phyloP scores from a whole-genome alignment of 2,113 vertebrate genomes.

The Aegotheles bennettii region DNA sequence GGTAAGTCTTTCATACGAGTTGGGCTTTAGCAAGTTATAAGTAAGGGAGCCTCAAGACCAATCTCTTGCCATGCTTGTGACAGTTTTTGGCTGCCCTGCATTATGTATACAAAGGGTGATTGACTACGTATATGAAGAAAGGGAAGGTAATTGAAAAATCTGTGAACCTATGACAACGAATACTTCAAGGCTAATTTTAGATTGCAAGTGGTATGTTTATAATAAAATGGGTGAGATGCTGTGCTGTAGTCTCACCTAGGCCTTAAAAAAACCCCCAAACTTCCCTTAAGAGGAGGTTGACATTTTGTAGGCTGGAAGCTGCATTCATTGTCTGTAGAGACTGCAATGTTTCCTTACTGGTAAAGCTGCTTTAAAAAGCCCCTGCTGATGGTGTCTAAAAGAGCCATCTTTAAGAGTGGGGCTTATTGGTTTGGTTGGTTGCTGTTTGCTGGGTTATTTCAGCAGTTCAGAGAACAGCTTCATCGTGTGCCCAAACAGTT shows the following conservation, averaged over 20 bases:
- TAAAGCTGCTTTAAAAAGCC: background rate
- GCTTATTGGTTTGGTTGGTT: background rate
- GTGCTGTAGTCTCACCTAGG: background rate
- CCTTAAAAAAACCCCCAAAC: background rate
- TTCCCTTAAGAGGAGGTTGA: background rate
- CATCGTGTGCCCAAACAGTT: background rate
- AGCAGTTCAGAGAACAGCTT: background rate
- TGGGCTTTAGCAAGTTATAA: background rate
- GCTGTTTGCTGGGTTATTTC: background rate
- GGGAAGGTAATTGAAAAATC: background rate
- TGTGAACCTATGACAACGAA: background rate
- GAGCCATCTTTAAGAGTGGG: background rate
- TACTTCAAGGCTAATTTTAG: background rate
- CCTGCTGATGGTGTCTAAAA: background rate
- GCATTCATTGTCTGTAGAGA: too few relatives aligned
- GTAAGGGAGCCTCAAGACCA: background rate
- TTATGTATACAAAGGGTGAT: background rate
- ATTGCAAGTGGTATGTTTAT: background rate
- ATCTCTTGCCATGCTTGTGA: background rate
- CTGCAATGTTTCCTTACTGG: background rate
- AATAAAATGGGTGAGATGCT: background rate
- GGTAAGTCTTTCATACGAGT: background rate
- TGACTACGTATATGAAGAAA: background rate
- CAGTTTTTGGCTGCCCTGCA: background rate
- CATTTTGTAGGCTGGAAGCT: background rate